Evolutionary conservation across 2,888 invertebrate species (phyloP).

Genomic region (Latrodectus elegans): DNA sequence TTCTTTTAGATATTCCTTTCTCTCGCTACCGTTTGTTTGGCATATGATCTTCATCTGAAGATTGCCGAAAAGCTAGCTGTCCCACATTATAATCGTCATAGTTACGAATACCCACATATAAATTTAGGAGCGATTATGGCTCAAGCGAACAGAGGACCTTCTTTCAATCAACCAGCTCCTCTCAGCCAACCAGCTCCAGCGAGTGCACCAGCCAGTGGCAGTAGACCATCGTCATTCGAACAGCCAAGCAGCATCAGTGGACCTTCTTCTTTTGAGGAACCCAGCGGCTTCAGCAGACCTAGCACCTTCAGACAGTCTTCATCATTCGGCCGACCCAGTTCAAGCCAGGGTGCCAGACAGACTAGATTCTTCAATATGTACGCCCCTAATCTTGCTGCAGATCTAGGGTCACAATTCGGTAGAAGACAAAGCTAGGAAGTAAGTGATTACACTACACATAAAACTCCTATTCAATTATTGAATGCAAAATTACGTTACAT

Average conservation of each 20-base stretch:
- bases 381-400: conserved; percentile 6
- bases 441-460: not conserved
- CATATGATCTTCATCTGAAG: conserved; percentile 35
- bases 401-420: conserved; percentile 6
- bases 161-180: not conserved
- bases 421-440: conserved; percentile 38
- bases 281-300: not conserved
- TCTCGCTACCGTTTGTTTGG: not conserved
- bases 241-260: not conserved
- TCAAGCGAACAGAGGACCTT: not conserved
- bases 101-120: conserved; percentile 47
- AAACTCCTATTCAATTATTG: too few relatives aligned
- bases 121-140: conserved; percentile 7
- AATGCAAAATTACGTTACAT: too few relatives aligned
- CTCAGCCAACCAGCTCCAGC: not conserved
- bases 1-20: conserved; percentile 5
- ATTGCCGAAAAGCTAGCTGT: conserved; percentile 51
- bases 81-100: conserved; percentile 55
- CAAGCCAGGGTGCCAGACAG: conserved; percentile 18
- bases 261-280: conserved; percentile 13
- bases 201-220: not conserved
- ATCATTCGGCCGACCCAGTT: not conserved
- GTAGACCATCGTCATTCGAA: not conserved
- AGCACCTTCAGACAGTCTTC: conserved; percentile 30
- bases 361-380: conserved; percentile 44